Evolutionary conservation across 1,140 invertebrate genomes (phyloP), one percentile per base, ranked within the genome.

Genomic region (Papilio dardanus): DNA sequence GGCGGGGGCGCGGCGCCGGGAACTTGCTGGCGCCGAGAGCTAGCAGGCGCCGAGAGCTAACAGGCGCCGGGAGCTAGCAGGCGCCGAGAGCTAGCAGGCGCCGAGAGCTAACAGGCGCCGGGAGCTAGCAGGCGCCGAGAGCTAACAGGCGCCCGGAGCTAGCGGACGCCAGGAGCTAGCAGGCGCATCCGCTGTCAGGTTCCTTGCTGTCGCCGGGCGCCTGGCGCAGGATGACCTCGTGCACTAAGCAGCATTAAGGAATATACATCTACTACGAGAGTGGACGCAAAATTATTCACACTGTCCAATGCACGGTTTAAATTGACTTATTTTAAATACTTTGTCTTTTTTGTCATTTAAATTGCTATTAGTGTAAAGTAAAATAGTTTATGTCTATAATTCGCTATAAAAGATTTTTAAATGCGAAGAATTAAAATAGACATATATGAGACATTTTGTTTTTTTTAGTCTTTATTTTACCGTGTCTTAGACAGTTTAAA

Each of bases 141-240:
- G 67, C 77, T 96, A 99, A 94, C 98, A 99, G 94, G 97, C 96
- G 95, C 98, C n/a, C 37, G 35, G 74, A 62, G 67, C 77, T 96
- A 99, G 94, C 98, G 99, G 94, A 97, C 96, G 95, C 98, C n/a
- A 40, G 35, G 74, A 62, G 67, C 77, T 96, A 99, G 94, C 98
- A 99, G 94, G 97, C 96, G 95, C 98, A 99, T 91, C 97, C 97
- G 89, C 97, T 97, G 94, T 98, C 97, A 85, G 96, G 96, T 93
- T 97, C 97, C 95, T 97, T 97, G 86, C 95, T 96, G 95, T 99
- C 98, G 86, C 97, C 97, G 81, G 98, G 97, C 88, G 98, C 97
- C 90, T 99, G 98, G 95, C 99, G 98, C 91, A 99, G 96, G 92
- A 99, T 97, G 94, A 99, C 98, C 96, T 99, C 98, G 96, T 99